Conservation (phyloP, 2,113 vertebrate species). For the Sula dactylatra region DNA sequence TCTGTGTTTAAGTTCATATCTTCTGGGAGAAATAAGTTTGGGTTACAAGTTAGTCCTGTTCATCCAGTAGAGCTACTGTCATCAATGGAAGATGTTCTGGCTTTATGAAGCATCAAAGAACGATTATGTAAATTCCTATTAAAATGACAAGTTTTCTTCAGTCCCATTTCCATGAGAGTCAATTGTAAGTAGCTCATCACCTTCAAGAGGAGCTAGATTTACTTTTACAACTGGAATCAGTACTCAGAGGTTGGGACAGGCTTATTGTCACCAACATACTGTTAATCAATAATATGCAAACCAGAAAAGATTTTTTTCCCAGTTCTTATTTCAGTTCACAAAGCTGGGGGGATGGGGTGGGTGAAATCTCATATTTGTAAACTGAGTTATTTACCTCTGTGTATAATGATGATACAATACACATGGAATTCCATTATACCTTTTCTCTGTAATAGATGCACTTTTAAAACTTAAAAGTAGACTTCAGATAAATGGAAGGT, state of each 20-base stretch:
- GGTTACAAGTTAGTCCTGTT: not conserved
- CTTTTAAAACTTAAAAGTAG: not conserved
- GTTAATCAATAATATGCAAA: not conserved
- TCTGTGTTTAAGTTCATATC: not conserved
- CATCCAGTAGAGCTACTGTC: not conserved
- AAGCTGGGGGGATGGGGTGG: not conserved
- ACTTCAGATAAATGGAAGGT: not conserved
- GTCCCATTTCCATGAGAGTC: not conserved
- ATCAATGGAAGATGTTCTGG: not conserved
- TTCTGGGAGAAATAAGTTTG: not conserved
- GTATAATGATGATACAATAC: not conserved
- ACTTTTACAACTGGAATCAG: not conserved
- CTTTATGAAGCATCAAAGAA: slow-evolving; percentile 13
- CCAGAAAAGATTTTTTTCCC: not conserved
- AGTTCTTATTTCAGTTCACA: not conserved
- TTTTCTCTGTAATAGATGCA: not conserved
- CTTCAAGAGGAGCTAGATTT: not conserved
- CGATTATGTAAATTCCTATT: not conserved
- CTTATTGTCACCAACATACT: not conserved
- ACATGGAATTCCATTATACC: not conserved
- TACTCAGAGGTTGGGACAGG: not conserved
- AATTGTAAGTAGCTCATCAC: not conserved
- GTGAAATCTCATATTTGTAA: not conserved
- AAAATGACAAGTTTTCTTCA: not conserved
- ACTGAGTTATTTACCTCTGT: not conserved